Percentiles rank a stretch among this genome's conserved stretches.
phyloP scores from a whole-genome alignment of 2,888 invertebrate species.

The Acronicta aceris region DNA sequence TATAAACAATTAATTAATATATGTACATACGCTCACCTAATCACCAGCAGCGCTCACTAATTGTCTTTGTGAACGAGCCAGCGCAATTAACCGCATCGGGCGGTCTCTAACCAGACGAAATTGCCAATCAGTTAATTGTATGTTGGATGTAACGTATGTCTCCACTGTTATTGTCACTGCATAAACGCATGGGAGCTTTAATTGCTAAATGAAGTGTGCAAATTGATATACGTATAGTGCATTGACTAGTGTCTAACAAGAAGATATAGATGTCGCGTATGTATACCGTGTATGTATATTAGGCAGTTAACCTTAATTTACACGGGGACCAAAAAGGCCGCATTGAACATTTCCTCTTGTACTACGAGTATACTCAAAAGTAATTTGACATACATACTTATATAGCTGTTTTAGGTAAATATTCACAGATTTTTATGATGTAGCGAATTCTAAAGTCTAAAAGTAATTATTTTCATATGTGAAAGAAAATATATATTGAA shows the following conservation, averaged over 20 bases:
- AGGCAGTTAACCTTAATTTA: neutral
- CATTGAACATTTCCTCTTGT: too few species aligned
- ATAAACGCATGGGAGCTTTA: slow-evolving; percentile 45
- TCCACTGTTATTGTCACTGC: slow-evolving; percentile 41
- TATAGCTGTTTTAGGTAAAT: too few species aligned
- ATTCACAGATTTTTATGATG: too few species aligned
- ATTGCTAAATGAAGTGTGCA: slow-evolving; percentile 52
- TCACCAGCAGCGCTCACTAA: slow-evolving; percentile 66
- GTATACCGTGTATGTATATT: neutral
- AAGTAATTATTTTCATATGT: too few species aligned
- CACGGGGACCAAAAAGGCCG: too few species aligned
- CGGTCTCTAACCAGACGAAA: slow-evolving; percentile 70
- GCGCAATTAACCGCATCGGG: slow-evolving; percentile 76
- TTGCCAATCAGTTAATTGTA: slow-evolving; percentile 82
- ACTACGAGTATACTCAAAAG: too few species aligned
- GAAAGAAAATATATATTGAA: too few species aligned
- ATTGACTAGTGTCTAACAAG: neutral
- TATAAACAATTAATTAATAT: slow-evolving; percentile 22
- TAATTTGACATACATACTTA: too few species aligned
- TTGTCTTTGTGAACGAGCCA: slow-evolving; percentile 79
- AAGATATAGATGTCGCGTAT: neutral
- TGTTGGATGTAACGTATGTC: slow-evolving; percentile 47
- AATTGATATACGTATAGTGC: slow-evolving; percentile 26
- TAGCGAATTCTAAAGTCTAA: too few species aligned
- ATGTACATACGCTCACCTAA: slow-evolving; percentile 28